Base-by-base conservation (phyloP, 1,140 invertebrate species). In the Cryptotermes secundus region DNA sequence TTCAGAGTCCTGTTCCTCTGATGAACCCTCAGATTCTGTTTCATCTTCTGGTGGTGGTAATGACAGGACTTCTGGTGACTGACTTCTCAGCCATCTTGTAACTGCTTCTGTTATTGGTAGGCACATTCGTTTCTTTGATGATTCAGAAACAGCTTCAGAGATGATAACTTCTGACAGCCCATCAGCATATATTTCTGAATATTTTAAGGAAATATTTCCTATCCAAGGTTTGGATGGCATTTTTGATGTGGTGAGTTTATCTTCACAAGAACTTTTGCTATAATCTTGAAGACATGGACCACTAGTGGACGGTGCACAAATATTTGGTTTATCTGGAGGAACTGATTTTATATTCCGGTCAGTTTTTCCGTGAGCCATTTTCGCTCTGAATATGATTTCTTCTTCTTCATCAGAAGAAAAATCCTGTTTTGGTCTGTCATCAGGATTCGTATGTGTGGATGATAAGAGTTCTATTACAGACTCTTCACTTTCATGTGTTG, bases 1-100 rank as follows among this genome's bases (percentile, higher is more conserved):
- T 3, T 87, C 87, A n/a, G 87, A 86, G 9, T 87, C 86, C 38
- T 82, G 87, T 10, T 87, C 87, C 31, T 85, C 85, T 34, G 87
- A 87, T 42, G 53, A 59, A 7, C 49, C 85, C 34, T 86, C 86
- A 10, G 87, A 87, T 31, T 88, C 87, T 12, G 87, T 85, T 34
- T 84, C 87, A 10, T 87, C 87, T 34, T 85, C 84, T 34, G 87
- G 86, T 81, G 80, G 84, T 82, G 84, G 35, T 34, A 83, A 72
- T 42, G 85, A 80, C 16, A 83, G 34, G 79, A 85, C 84, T 34
- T 85, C 85, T 34, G 81, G 83, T 59, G 81, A 85, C 59, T 83
- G 86, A 84, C 86, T 85, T 84, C 80, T 34, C 14, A 91, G 87
- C 91, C 91, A 91, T 31, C 90, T 87, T 22, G 87, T 91, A 34